Conservation (phyloP, 2,888 invertebrate species). For the Tachina grossa region DNA sequence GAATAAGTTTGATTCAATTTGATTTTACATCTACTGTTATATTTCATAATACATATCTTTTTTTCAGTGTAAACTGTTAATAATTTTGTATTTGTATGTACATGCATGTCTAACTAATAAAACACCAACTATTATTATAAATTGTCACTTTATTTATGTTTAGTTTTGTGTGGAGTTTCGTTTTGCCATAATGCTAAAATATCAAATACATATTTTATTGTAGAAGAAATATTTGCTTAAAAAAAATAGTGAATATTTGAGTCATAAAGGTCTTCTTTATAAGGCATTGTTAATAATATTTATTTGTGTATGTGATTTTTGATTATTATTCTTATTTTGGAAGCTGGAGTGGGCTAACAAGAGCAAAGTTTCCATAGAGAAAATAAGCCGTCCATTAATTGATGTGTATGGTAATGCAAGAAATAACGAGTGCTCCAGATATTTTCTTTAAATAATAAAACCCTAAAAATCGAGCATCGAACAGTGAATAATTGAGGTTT, state of each 20-base stretch:
- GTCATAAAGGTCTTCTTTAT: conserved; percentile 63
- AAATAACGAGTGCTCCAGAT: no score
- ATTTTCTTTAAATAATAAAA: no score
- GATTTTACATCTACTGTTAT: no score
- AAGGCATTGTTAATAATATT: conserved; percentile 51
- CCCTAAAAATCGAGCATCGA: no score
- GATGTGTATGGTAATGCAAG: no score
- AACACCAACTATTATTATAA: conserved; percentile 66
- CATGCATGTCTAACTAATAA: conserved; percentile 69
- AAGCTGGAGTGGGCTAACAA: conserved; percentile 35
- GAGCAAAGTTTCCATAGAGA: neutral
- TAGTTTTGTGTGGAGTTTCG: neutral
- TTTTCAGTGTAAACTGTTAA: conserved; percentile 41
- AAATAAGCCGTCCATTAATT: no score
- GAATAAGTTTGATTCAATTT: no score
- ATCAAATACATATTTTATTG: conserved; percentile 65
- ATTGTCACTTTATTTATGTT: conserved; percentile 68
- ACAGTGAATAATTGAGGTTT: no score
- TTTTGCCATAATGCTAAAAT: conserved; percentile 65
- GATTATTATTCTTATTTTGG: conserved; percentile 28
- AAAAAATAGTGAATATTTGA: conserved; percentile 52
- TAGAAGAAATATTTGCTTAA: conserved; percentile 11
- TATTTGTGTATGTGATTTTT: conserved; percentile 51
- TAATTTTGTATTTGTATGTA: conserved; percentile 50
- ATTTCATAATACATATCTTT: conserved; percentile 10